Percentiles rank a stretch among this genome's conserved stretches.
Conservation (phyloP, 2,888 invertebrate species). For the Agrilus biguttatus region DNA sequence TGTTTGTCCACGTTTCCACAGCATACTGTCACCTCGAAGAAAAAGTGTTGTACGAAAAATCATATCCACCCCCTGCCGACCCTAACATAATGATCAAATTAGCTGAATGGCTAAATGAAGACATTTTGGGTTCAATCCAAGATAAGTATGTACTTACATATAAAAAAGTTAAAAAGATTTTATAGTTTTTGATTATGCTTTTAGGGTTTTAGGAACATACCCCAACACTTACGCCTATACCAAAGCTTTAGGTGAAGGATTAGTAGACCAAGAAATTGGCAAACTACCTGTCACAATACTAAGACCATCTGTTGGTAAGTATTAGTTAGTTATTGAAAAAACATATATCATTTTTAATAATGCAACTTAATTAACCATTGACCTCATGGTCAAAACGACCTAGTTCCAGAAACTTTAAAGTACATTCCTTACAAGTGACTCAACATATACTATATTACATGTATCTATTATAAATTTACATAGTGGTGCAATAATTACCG, state of each 20-base stretch:
- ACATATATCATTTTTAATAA: no score
- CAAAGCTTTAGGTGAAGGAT: slow-evolving; percentile 76
- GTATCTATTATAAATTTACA: no score
- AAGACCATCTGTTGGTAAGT: slow-evolving; percentile 68
- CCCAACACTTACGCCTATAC: slow-evolving; percentile 93
- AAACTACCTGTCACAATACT: slow-evolving; percentile 67
- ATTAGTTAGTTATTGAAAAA: background rate
- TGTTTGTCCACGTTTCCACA: slow-evolving; percentile 66
- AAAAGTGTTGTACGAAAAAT: slow-evolving; percentile 57
- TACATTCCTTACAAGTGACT: no score
- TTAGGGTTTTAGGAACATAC: slow-evolving; percentile 53
- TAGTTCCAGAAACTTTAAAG: no score
- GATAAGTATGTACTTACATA: slow-evolving; percentile 29
- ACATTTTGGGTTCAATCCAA: slow-evolving; percentile 42
- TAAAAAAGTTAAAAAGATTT: no score
- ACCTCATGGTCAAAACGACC: no score
- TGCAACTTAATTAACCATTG: no score
- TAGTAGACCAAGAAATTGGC: slow-evolving; percentile 64
- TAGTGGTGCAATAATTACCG: no score
- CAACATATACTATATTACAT: no score
- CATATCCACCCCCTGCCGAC: slow-evolving; percentile 64
- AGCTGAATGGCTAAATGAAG: slow-evolving; percentile 59
- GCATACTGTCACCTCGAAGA: slow-evolving; percentile 75
- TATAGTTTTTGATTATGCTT: slow-evolving; percentile 11
- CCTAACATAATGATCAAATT: slow-evolving; percentile 54